Percentiles rank a stretch among this genome's conserved stretches.
Conservation (phyloP, 1,140 invertebrate genomes). For the Eufriesea mexicana region DNA sequence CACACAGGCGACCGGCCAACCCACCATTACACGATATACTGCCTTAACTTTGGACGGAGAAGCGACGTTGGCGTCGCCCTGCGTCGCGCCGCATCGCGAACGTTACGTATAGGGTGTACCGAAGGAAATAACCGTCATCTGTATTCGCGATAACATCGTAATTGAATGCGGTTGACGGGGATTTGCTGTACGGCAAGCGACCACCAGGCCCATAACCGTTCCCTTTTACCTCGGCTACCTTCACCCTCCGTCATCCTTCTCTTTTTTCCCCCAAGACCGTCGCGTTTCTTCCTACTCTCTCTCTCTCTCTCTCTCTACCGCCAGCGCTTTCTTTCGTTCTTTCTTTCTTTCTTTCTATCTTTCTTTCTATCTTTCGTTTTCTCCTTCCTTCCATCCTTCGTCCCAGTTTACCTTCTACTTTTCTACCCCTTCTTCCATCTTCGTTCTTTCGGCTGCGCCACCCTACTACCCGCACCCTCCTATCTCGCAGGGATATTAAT, state of each 20-base stretch:
- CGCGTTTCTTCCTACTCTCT: constrained; percentile 8
- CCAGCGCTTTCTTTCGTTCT: neutral
- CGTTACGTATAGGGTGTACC: constrained; percentile 83
- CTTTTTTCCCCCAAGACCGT: constrained; percentile 42
- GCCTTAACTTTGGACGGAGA: constrained; percentile 76
- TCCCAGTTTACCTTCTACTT: constrained; percentile 6
- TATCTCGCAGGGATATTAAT: constrained; percentile 76
- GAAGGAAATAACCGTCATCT: constrained; percentile 85
- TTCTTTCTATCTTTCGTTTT: neutral
- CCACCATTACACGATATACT: constrained; percentile 71
- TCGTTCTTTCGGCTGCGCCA: neutral
- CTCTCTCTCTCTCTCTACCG: neutral
- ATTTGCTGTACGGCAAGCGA: constrained; percentile 79
- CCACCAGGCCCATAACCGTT: constrained; percentile 63
- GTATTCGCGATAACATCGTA: constrained; percentile 84
- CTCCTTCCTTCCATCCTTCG: neutral
- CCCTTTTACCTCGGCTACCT: constrained; percentile 57
- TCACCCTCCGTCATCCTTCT: constrained; percentile 55
- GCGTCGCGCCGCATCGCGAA: constrained; percentile 54
- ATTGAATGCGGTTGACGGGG: constrained; percentile 84
- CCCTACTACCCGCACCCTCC: neutral
- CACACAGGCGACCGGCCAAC: constrained; percentile 76
- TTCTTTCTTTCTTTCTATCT: neutral
- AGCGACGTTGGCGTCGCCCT: constrained; percentile 66
- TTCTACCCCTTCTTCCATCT: neutral